Evolutionary conservation across 2,113 vertebrate species (phyloP), one percentile per base, ranked within the genome.

Genomic region (Tamias sibiricus): DNA sequence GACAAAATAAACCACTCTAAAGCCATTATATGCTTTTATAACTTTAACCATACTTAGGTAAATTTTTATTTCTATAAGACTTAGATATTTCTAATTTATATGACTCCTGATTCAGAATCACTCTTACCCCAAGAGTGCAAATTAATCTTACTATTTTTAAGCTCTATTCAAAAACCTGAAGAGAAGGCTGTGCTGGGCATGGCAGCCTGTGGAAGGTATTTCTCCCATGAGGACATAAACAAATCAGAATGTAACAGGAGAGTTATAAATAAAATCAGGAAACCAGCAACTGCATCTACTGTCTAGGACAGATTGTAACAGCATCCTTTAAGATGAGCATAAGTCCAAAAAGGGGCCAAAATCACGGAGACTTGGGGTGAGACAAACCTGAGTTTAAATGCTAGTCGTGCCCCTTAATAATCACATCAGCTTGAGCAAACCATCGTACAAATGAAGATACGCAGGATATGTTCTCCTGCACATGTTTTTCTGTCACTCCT

Each of bases 71-170:
- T 69, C 20, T 57, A 12, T 90, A 95, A 93, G 24, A 91, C 26
- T n/a, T 92, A 91, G 87, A 72, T 95, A 83, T 88, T 91, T 93
- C 84, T 57, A 17, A 90, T 66, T 88, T 84, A 49, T 82, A 84
- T 80, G 59, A 93, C 28, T 71, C 72, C 32, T 90, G 40, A 62
- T 3, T 93, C 52, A 94, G 22, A 94, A 69, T 83, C 59, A 72
- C 75, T 95, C 22, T 74, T 44, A 83, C 13, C 35, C 59, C 22
- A 62, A 76, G 6, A 64, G 35, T 8, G 80, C 44, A 94, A 87
- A 85, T 90, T 86, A 90, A 85, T 77, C 14, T 91, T 64, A 91
- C 75, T 90, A 69, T 11, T 75, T 79, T 66, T 81, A 92, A 87
- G 82, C 19, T 6, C 32, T 28, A 91, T 92, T 22, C 72, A 91